Evolutionary conservation across 2,797 vertebrate species (phyloP).

Genomic region (Valencia hispanica): DNA sequence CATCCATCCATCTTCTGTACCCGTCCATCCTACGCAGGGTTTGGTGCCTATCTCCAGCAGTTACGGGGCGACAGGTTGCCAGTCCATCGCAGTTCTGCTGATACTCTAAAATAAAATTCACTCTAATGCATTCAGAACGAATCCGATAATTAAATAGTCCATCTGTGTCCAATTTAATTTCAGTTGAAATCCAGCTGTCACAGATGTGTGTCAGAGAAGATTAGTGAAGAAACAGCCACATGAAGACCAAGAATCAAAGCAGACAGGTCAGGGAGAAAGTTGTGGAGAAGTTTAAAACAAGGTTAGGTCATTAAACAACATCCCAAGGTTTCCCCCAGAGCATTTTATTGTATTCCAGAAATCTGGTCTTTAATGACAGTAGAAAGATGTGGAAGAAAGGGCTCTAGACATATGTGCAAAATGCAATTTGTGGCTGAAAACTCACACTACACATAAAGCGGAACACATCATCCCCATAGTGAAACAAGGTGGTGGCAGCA

Average conservation of each 20-base stretch:
- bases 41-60: too few species aligned
- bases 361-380: too few species aligned
- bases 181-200: background rate
- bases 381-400: too few species aligned
- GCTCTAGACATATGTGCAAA: too few species aligned
- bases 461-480: too few species aligned
- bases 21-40: too few species aligned
- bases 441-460: background rate
- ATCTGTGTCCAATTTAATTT: background rate
- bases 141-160: background rate
- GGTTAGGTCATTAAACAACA: background rate
- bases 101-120: background rate
- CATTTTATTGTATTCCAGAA: too few species aligned
- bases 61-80: too few species aligned
- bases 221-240: background rate
- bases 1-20: too few species aligned
- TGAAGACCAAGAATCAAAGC: background rate
- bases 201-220: background rate
- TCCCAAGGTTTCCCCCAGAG: too few species aligned
- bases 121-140: background rate
- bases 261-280: background rate
- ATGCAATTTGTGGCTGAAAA: background rate
- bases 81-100: too few species aligned
- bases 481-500: background rate
- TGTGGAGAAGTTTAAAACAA: background rate